Percentiles rank a stretch among this genome's conserved stretches.
Evolutionary conservation across 2,888 invertebrate genomes (phyloP).

Genomic region (Drosophila flavopinicola): DNA sequence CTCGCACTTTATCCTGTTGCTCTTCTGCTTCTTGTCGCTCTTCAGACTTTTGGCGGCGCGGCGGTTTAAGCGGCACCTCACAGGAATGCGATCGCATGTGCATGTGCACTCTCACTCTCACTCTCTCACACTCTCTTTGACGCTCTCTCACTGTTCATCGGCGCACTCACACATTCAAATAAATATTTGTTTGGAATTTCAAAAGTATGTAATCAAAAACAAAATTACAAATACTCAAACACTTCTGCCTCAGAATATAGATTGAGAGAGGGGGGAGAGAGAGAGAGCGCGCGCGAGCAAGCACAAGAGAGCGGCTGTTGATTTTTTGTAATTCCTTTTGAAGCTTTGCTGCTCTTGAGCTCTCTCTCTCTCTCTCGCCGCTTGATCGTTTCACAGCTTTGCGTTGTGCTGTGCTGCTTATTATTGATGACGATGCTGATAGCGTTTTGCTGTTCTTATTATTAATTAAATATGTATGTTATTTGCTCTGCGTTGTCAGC

Average conservation of each 20-base stretch:
- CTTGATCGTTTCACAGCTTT: constrained; percentile 47
- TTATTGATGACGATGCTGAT: constrained; percentile 54
- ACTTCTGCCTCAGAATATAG: constrained; percentile 16
- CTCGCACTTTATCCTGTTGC: constrained; percentile 19
- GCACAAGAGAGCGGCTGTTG: background rate
- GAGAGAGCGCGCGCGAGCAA: too few relatives aligned
- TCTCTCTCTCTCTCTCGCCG: constrained; percentile 1
- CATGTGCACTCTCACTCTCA: background rate
- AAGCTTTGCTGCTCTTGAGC: constrained; percentile 9
- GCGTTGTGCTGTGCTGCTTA: constrained; percentile 9
- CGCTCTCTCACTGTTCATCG: constrained; percentile 4
- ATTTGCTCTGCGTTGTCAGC: constrained; percentile 18
- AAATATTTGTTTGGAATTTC: constrained; percentile 15
- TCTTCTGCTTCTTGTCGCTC: constrained; percentile 28
- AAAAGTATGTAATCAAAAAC: constrained; percentile 11
- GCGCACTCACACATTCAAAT: constrained; percentile 1
- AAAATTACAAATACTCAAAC: constrained; percentile 1
- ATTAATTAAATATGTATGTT: constrained; percentile 40
- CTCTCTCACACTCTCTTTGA: background rate
- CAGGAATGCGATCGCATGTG: constrained; percentile 49
- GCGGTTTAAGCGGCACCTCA: constrained; percentile 61
- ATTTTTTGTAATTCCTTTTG: constrained; percentile 18
- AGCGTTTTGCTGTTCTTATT: constrained; percentile 35
- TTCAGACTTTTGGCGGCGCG: constrained; percentile 47
- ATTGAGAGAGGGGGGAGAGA: too few relatives aligned